Evolutionary conservation across 1,140 invertebrate species (phyloP), one percentile per base, ranked within the genome.

Genomic region (Eufriesea mexicana): DNA sequence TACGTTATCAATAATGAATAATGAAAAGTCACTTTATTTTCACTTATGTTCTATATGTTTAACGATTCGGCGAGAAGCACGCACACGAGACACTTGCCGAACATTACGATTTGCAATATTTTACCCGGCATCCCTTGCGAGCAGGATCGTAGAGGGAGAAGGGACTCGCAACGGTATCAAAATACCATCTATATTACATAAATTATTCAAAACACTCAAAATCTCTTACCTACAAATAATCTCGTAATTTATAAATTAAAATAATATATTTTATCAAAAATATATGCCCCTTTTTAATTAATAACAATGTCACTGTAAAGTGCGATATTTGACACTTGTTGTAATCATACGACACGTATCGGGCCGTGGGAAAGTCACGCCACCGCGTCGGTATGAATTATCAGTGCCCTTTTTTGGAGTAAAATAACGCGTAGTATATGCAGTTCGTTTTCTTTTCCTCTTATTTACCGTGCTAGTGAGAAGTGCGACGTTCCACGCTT

Each of bases 11-110:
- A 25, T 25, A n/a, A 61, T 61, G 12, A 61, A 61, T 12, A 57
- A 55, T 2, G 57, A 59, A 12, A 12, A 12, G 5, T 0, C n/a
- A n/a, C n/a, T n/a, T n/a, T n/a, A n/a, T n/a, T n/a, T n/a, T n/a
- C n/a, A n/a, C 5, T n/a, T 59, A 59, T 59, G 14, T 25, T 25
- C 2, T 14, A 25, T 5, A 5, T 14, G 10, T 25, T 59, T 16
- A 6, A 25, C 28, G 14, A 12, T 14, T 25, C 9, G 9, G 12
- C 5, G 16, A 49, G 10, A 49, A 18, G n/a, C 35, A 18, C 74
- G 49, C 66, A 47, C 76, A n/a, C 66, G 14, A 71, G 77, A 79
- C 67, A 71, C 54, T 57, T 42, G 45, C 28, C 18, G 9, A 42
- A 54, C 23, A 12, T 18, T 20, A 18, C 25, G 25, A 35, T 23